phyloP scores from a whole-genome alignment of 2,797 vertebrate species.

The Hypotaenidia okinawae region DNA sequence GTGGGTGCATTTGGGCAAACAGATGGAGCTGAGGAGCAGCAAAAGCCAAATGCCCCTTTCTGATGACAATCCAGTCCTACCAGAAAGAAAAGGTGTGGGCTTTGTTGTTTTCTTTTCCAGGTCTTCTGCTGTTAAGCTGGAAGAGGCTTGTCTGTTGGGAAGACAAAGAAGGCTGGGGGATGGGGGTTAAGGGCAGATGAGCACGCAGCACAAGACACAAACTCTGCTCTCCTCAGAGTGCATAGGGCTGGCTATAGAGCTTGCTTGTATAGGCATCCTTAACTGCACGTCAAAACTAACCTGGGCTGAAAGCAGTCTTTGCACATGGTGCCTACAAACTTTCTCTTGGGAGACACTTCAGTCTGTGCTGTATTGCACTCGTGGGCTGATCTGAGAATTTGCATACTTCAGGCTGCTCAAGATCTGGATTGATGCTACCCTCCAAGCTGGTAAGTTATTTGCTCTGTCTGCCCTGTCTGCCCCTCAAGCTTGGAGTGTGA shows the following conservation, averaged over 20 bases:
- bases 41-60: neutral
- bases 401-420: neutral
- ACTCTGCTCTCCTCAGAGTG: neutral
- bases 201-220: neutral
- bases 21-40: neutral
- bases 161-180: neutral
- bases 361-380: neutral
- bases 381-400: neutral
- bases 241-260: neutral
- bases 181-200: neutral
- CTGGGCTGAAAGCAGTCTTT: neutral
- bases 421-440: neutral
- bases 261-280: neutral
- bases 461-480: neutral
- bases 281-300: neutral
- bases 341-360: neutral
- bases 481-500: neutral
- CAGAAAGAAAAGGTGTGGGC: neutral
- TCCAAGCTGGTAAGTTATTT: neutral
- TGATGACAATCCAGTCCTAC: neutral
- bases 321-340: neutral
- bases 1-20: neutral
- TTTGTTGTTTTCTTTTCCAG: neutral
- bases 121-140: neutral
- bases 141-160: neutral